These are phyloP conservation scores for Caiman crocodilus DNA, from an alignment of 2,797 vertebrate species.

Conservation along the genomic window DNA sequence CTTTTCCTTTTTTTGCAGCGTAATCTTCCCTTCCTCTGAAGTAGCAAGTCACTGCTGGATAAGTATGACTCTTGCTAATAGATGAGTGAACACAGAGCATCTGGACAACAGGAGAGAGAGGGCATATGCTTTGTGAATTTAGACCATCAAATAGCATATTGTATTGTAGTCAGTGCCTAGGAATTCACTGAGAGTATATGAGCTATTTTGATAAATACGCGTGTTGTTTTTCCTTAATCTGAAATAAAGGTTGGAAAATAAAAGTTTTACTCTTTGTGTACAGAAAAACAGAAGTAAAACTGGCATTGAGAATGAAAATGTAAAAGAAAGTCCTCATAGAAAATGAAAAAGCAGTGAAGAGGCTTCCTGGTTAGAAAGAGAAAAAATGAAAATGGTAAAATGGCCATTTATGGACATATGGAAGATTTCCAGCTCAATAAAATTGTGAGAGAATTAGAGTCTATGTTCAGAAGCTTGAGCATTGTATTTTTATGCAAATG, in stretches of 20 bases:
- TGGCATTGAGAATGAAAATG: accelerated
- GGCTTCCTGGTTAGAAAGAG: not conserved
- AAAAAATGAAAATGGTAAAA: not conserved
- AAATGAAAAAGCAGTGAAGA: not conserved
- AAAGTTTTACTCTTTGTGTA: not conserved
- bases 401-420: not conserved
- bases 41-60: not conserved
- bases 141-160: not conserved
- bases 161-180: not conserved
- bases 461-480: not conserved
- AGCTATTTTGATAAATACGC: not conserved
- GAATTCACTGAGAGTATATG: not conserved
- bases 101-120: not conserved
- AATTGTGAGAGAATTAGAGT: not conserved
- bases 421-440: not conserved
- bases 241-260: not conserved
- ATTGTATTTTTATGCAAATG: not conserved
- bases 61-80: not conserved
- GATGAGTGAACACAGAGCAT: not conserved
- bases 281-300: not conserved
- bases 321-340: not conserved
- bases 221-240: not conserved
- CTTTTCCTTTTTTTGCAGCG: accelerated
- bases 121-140: not conserved
- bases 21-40: not conserved